These are phyloP conservation scores for Macroramphosus scolopax DNA, from an alignment of 2,797 vertebrate genomes.

Conservation along the genomic window DNA sequence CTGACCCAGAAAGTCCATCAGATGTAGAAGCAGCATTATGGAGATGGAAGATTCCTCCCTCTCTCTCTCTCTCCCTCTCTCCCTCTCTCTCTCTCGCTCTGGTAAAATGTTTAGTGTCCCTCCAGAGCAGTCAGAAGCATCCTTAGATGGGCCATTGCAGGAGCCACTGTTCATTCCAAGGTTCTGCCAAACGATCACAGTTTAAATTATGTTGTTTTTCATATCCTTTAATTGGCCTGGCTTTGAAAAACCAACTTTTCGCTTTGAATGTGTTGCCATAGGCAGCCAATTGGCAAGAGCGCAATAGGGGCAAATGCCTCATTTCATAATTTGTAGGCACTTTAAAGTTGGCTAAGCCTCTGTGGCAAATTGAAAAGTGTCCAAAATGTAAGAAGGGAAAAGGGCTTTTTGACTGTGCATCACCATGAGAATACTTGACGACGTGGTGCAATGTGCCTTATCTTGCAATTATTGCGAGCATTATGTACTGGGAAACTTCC, in stretches of 20 bases:
- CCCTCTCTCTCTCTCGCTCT: slow-evolving; percentile 4
- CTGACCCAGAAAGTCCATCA: slow-evolving; percentile 72
- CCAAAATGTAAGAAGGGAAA: slow-evolving; percentile 70
- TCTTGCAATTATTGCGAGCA: slow-evolving; percentile 47
- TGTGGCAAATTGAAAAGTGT: slow-evolving; percentile 76
- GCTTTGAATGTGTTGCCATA: slow-evolving; percentile 77
- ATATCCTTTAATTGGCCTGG: slow-evolving; percentile 80
- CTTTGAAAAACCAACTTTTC: slow-evolving; percentile 79
- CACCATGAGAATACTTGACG: slow-evolving; percentile 65
- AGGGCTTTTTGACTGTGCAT: slow-evolving; percentile 58
- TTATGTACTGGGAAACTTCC: slow-evolving; percentile 20
- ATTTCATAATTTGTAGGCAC: slow-evolving; percentile 81
- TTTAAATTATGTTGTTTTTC: slow-evolving; percentile 78
- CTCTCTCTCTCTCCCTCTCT: slow-evolving; percentile 10
- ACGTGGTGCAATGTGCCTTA: slow-evolving; percentile 50
- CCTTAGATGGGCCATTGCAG: slow-evolving; percentile 66
- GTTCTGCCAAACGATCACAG: slow-evolving; percentile 76
- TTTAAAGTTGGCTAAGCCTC: slow-evolving; percentile 80
- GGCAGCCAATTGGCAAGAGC: slow-evolving; percentile 78
- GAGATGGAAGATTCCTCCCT: slow-evolving; percentile 25
- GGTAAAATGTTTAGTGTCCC: slow-evolving; percentile 50
- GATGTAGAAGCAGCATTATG: slow-evolving; percentile 51
- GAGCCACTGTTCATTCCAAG: slow-evolving; percentile 67
- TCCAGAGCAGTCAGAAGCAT: slow-evolving; percentile 56
- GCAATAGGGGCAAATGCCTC: slow-evolving; percentile 78